These are phyloP conservation scores for Eupelmus urozonus DNA, from an alignment of 2,888 invertebrate species.

Conservation along the genomic window DNA sequence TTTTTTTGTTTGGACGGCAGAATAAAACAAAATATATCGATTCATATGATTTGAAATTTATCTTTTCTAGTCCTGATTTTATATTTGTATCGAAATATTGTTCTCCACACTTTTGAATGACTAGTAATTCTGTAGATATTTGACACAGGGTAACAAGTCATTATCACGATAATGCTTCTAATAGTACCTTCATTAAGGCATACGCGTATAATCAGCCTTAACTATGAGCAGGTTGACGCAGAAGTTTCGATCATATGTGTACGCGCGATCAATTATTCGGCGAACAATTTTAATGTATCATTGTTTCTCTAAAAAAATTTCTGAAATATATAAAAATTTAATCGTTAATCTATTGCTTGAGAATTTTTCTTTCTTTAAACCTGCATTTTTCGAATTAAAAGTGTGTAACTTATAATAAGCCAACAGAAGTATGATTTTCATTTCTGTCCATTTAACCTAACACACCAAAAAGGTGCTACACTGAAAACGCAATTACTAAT, in stretches of 20 bases:
- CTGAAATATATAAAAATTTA: neutral
- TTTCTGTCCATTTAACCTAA: too few species aligned
- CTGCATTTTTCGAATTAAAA: neutral
- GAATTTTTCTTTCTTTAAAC: neutral
- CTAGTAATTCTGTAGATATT: constrained; percentile 68
- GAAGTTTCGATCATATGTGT: constrained; percentile 29
- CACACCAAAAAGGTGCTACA: too few species aligned
- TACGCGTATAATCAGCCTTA: constrained; percentile 52
- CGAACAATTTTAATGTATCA: constrained; percentile 18
- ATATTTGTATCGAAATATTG: constrained; percentile 38
- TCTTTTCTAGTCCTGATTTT: neutral
- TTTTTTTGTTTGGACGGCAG: too few species aligned
- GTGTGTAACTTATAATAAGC: too few species aligned
- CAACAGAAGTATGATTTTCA: too few species aligned
- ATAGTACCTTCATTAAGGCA: constrained; percentile 62
- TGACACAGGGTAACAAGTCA: constrained; percentile 74
- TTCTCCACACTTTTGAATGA: constrained; percentile 57
- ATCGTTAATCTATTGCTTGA: neutral
- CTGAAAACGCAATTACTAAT: neutral
- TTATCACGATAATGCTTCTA: constrained; percentile 72
- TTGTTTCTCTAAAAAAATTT: neutral
- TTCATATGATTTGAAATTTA: neutral
- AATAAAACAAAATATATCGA: neutral
- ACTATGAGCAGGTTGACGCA: constrained; percentile 30
- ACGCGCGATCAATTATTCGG: constrained; percentile 12